Conservation (phyloP, 2,113 vertebrate genomes). For the Paramormyrops kingsleyae region DNA sequence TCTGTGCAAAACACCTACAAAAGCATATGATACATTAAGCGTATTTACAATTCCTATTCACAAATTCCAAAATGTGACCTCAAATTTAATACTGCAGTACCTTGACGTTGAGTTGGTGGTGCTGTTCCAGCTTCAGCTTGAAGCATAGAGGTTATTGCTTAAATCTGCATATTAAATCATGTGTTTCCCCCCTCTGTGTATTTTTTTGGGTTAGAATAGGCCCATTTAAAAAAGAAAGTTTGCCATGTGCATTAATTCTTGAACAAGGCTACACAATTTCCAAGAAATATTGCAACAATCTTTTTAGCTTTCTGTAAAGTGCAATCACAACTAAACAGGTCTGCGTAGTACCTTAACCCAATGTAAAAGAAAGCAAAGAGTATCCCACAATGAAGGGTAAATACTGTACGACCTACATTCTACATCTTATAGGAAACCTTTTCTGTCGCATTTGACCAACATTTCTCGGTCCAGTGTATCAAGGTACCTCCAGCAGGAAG, state of each 20-base stretch:
- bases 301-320: conserved; percentile 81
- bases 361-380: conserved; percentile 34
- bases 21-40: conserved; percentile 82
- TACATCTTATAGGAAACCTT: conserved; percentile 20
- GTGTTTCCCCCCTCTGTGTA: conserved; percentile 49
- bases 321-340: conserved; percentile 55
- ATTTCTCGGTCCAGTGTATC: conserved; percentile 42
- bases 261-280: conserved; percentile 60
- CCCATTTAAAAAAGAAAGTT: conserved; percentile 22
- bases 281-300: conserved; percentile 84
- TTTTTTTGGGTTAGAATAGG: conserved; percentile 36
- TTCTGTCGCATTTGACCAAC: conserved; percentile 23
- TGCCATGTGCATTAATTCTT: conserved; percentile 58
- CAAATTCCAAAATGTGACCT: conserved; percentile 59
- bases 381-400: conserved; percentile 39
- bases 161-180: conserved; percentile 60
- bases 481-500: conserved; percentile 18
- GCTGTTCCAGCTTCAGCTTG: conserved; percentile 48
- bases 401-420: conserved; percentile 31
- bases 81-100: conserved; percentile 83
- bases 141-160: conserved; percentile 69
- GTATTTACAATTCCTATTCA: conserved; percentile 93
- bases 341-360: conserved; percentile 50
- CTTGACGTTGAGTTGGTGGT: conserved; percentile 62
- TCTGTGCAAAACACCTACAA: conserved; percentile 92